phyloP scores from a whole-genome alignment of 2,888 invertebrate species.

The Camptogramma bilineatum region DNA sequence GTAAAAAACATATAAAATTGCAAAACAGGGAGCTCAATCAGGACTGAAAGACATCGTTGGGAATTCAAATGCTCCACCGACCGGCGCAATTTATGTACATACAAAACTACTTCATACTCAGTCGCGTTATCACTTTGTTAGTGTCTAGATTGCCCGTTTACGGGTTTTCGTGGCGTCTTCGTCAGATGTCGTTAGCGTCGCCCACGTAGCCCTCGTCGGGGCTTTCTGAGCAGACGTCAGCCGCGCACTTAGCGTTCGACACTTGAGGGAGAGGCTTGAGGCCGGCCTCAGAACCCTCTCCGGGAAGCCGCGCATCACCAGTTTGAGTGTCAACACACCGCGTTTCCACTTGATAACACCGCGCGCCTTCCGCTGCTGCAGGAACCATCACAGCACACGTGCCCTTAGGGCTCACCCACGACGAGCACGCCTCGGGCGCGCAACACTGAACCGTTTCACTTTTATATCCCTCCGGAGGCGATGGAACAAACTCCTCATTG shows the following conservation, averaged over 20 bases:
- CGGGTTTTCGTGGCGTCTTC: constrained; percentile 78
- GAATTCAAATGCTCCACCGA: constrained; percentile 45
- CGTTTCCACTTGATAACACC: constrained; percentile 84
- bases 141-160: constrained; percentile 78
- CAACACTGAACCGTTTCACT: constrained; percentile 84
- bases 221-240: constrained; percentile 89
- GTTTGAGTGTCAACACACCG: constrained; percentile 88
- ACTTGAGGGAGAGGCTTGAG: constrained; percentile 77
- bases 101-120: constrained; percentile 78
- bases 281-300: constrained; percentile 71
- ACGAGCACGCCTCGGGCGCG: constrained; percentile 73
- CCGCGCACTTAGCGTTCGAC: constrained; percentile 79
- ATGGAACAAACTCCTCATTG: constrained; percentile 87
- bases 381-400: constrained; percentile 84
- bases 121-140: constrained; percentile 83
- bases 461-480: constrained; percentile 90
- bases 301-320: constrained; percentile 76
- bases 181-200: constrained; percentile 91
- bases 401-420: constrained; percentile 80
- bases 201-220: constrained; percentile 96
- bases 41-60: constrained; percentile 36
- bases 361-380: constrained; percentile 74
- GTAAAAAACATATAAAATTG: constrained; percentile 60
- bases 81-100: constrained; percentile 62
- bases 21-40: constrained; percentile 57